Evolutionary conservation across 2,888 invertebrate genomes (phyloP).

Genomic region (Strigamia maritima): DNA sequence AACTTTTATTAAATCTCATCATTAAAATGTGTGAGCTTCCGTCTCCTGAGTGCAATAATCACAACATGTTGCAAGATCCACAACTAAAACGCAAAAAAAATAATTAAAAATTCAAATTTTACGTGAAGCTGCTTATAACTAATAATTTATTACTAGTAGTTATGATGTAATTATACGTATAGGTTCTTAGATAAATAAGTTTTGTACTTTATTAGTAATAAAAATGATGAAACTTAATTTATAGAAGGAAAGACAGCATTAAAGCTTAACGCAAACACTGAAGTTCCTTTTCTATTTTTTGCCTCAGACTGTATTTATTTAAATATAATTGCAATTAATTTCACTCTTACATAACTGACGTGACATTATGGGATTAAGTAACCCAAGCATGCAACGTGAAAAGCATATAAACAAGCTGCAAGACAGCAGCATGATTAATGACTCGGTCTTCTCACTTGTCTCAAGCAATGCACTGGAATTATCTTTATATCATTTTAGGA

Average conservation of each 20-base stretch:
- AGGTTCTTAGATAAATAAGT: no score
- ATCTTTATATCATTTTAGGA: neutral
- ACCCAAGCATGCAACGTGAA: slow-evolving; percentile 5
- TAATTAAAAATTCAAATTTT: no score
- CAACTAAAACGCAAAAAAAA: no score
- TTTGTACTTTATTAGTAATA: neutral
- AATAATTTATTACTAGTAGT: neutral
- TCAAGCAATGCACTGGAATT: neutral
- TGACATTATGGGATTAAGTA: slow-evolving; percentile 17
- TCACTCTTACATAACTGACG: neutral
- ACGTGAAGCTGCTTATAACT: no score
- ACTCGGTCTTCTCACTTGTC: neutral
- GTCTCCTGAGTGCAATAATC: neutral
- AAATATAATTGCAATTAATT: neutral
- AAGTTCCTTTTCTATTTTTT: neutral
- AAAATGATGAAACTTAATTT: neutral
- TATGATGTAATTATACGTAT: neutral
- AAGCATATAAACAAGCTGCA: neutral
- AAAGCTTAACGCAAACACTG: neutral
- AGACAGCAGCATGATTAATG: neutral
- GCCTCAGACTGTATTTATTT: neutral
- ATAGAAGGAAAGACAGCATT: neutral
- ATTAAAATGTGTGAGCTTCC: neutral
- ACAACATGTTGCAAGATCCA: no score
- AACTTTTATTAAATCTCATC: neutral